A percentile compares a stretch with the other conserved stretches of the same genome.
Conservation (phyloP, 2,797 vertebrate genomes). For the Enteromius treurensis region DNA sequence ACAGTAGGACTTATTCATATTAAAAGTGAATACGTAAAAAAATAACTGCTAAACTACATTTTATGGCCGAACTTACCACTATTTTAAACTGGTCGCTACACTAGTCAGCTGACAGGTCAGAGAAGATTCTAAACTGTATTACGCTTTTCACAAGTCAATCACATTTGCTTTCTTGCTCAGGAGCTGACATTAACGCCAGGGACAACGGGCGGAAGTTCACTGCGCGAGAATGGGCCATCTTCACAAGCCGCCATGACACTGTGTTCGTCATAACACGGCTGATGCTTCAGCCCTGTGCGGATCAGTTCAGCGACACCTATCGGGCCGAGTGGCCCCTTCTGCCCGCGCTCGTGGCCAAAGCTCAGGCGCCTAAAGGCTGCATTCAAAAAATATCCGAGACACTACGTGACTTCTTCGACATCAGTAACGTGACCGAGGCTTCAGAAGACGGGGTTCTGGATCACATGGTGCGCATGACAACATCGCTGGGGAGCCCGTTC, state of each 20-base stretch:
- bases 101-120: neutral
- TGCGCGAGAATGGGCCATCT: constrained; percentile 90
- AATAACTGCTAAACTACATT: neutral
- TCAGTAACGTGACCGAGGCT: constrained; percentile 79
- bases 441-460: constrained; percentile 88
- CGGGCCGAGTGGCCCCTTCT: constrained; percentile 86
- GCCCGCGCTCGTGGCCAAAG: constrained; percentile 79
- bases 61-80: neutral
- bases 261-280: constrained; percentile 85
- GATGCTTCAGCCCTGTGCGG: constrained; percentile 83
- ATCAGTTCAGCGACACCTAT: constrained; percentile 83
- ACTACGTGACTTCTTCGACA: constrained; percentile 77
- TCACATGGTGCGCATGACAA: constrained; percentile 93
- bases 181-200: constrained; percentile 84
- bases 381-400: constrained; percentile 83
- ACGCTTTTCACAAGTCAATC: neutral
- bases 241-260: constrained; percentile 88
- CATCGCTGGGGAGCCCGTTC: constrained; percentile 86
- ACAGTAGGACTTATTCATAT: neutral
- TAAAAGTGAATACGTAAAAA: neutral
- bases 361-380: constrained; percentile 85
- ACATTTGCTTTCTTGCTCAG: constrained; percentile 66
- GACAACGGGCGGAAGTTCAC: constrained; percentile 86
- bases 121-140: neutral
- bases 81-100: neutral